phyloP scores from a whole-genome alignment of 2,113 vertebrate genomes.

The Nothobranchius kuhntae region DNA sequence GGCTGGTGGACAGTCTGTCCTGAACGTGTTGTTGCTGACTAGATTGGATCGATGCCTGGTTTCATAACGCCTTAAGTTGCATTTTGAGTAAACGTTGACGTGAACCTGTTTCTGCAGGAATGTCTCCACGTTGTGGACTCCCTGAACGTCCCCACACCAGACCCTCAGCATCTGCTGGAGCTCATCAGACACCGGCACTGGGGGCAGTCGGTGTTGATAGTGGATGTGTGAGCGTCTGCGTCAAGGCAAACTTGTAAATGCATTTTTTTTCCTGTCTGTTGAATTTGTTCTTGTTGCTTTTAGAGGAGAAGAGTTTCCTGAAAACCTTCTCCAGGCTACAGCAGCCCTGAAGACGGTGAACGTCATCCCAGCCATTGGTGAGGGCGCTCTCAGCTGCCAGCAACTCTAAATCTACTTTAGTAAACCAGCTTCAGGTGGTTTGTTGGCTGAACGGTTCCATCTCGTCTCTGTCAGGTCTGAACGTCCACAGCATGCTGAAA shows the following conservation, averaged over 20 bases:
- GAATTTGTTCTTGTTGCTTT: background rate
- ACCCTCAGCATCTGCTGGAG: conserved; percentile 84
- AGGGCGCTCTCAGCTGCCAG: conserved; percentile 33
- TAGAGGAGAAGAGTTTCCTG: conserved; percentile 82
- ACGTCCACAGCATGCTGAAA: conserved; percentile 80
- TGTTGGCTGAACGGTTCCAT: background rate
- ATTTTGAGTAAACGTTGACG: background rate
- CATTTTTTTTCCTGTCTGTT: background rate
- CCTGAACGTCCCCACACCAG: conserved; percentile 81
- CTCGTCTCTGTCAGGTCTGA: conserved; percentile 79
- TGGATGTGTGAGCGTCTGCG: conserved; percentile 81
- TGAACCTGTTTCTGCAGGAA: conserved; percentile 67
- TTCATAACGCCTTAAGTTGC: background rate
- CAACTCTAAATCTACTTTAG: background rate
- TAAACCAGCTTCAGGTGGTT: no score
- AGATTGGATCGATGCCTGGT: no score
- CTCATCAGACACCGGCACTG: conserved; percentile 79
- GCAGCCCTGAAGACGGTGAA: conserved; percentile 80
- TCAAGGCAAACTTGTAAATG: background rate
- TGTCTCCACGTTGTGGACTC: conserved; percentile 85
- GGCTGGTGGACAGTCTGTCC: no score
- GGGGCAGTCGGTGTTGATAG: conserved; percentile 85
- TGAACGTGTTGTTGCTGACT: no score
- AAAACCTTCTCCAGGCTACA: conserved; percentile 80
- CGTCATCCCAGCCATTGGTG: conserved; percentile 86